Percentiles rank a stretch among this genome's conserved stretches.
These are phyloP conservation scores for Hemibagrus wyckioides DNA, from an alignment of 2,113 vertebrate genomes.

Conservation along the genomic window DNA sequence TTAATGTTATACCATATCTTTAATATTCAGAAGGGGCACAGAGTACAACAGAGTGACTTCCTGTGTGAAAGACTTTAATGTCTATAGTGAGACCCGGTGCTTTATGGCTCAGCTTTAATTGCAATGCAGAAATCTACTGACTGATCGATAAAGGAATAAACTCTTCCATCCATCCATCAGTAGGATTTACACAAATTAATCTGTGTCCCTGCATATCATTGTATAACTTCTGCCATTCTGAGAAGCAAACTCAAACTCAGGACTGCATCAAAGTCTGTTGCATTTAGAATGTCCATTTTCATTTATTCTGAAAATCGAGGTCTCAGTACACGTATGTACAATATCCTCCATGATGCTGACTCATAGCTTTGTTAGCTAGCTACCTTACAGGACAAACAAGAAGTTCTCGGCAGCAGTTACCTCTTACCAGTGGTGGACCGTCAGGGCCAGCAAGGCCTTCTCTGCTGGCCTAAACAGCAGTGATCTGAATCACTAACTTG, in stretches of 20 bases:
- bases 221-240: too few relatives aligned
- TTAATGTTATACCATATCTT: not conserved
- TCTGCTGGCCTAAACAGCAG: too few relatives aligned
- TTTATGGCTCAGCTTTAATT: too few relatives aligned
- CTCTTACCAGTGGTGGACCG: too few relatives aligned
- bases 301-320: not conserved
- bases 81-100: not conserved
- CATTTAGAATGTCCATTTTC: not conserved
- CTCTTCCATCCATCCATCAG: not conserved
- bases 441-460: too few relatives aligned
- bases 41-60: not conserved
- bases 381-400: not conserved
- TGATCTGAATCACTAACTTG: too few relatives aligned
- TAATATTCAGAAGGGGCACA: not conserved
- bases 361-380: not conserved
- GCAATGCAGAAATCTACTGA: not conserved
- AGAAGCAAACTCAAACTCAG: too few relatives aligned
- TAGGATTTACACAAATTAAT: not conserved
- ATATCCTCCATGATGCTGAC: not conserved
- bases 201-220: not conserved
- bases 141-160: not conserved
- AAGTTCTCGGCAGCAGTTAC: not conserved
- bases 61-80: not conserved
- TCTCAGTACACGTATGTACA: not conserved
- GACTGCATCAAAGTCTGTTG: not conserved